Conservation (phyloP, 2,888 invertebrate species). For the Xanthia togata region DNA sequence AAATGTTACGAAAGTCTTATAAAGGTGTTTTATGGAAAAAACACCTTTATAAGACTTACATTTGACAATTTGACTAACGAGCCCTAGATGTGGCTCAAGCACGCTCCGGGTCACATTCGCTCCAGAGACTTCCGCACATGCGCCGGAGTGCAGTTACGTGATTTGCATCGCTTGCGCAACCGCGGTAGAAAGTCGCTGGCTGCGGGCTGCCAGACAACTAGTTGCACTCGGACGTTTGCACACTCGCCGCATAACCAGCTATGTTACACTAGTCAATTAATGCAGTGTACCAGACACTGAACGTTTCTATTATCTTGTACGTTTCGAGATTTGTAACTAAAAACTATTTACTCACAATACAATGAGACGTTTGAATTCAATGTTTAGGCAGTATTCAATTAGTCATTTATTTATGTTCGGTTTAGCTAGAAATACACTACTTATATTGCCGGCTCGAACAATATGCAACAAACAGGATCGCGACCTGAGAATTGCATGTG, state of each 20-base stretch:
- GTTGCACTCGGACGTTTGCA: conserved; percentile 85
- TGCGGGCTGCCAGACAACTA: conserved; percentile 76
- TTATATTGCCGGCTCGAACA: conserved; percentile 21
- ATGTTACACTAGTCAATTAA: conserved; percentile 82
- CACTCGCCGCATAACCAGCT: conserved; percentile 81
- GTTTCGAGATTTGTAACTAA: conserved; percentile 43
- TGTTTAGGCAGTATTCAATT: conserved; percentile 28
- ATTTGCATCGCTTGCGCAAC: conserved; percentile 89
- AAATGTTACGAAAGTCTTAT: conserved; percentile 50
- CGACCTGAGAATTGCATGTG: conserved; percentile 66
- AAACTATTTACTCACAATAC: conserved; percentile 61
- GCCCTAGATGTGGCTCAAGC: conserved; percentile 75
- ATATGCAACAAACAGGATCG: conserved; percentile 50
- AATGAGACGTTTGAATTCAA: conserved; percentile 15
- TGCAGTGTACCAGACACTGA: conserved; percentile 70
- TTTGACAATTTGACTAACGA: conserved; percentile 67
- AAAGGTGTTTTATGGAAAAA: conserved; percentile 58
- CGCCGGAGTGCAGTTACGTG: conserved; percentile 88
- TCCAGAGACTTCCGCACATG: conserved; percentile 88
- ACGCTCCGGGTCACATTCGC: conserved; percentile 83
- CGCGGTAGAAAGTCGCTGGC: conserved; percentile 86
- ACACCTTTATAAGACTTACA: too few species aligned
- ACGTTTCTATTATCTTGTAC: conserved; percentile 73
- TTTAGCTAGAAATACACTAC: conserved; percentile 9
- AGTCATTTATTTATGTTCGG: conserved; percentile 22